Conservation (phyloP, 2,113 vertebrate genomes). For the Henicopernis longicauda region DNA sequence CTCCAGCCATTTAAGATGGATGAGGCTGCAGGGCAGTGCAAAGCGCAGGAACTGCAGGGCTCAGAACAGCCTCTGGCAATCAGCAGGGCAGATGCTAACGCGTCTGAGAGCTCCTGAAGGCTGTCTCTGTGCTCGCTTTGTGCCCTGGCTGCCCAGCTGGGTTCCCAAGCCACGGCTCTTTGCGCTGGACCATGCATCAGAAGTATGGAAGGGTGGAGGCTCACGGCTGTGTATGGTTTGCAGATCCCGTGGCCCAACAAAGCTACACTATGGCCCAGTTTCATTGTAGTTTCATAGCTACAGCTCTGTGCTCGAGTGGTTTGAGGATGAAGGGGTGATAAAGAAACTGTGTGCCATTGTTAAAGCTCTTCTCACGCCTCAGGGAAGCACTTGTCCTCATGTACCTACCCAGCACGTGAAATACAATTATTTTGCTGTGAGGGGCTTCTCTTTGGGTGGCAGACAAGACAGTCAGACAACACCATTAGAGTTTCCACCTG, state of each 20-base stretch:
- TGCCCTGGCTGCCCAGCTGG: background rate
- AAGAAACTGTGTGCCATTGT: background rate
- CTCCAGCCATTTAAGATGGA: background rate
- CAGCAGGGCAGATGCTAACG: background rate
- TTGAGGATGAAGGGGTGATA: background rate
- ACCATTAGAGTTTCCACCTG: background rate
- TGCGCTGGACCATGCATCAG: background rate
- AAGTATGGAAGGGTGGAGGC: background rate
- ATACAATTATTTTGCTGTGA: background rate
- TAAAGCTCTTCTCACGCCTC: background rate
- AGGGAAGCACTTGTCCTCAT: background rate
- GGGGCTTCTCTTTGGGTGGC: background rate
- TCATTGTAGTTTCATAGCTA: background rate
- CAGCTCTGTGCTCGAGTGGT: background rate
- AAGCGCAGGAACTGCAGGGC: background rate
- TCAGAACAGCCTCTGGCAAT: background rate
- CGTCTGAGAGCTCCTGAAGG: background rate
- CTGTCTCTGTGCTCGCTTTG: background rate
- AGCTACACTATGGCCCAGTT: background rate
- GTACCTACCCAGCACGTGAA: background rate
- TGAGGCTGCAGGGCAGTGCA: background rate
- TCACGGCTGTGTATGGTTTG: background rate
- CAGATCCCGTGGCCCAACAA: rapidly evolving
- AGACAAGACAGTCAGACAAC: background rate
- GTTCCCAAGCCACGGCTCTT: background rate